Base-by-base conservation (phyloP, 2,888 invertebrate genomes). In the Lumbricus terrestris region DNA sequence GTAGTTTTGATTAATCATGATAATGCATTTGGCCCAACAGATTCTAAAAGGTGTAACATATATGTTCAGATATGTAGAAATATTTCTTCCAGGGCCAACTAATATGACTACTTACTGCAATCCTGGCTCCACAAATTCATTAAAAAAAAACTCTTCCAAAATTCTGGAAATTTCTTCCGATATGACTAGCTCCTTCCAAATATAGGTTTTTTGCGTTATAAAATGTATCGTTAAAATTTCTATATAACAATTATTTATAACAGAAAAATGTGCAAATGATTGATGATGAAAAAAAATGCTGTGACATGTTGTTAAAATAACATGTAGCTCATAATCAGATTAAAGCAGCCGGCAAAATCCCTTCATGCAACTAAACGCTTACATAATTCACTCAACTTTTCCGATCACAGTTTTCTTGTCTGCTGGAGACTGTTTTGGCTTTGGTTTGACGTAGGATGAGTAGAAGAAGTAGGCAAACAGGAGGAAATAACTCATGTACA, bases 391-490 rank as follows among this genome's bases (percentile, higher is more conserved):
- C 37, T 38, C 38, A 5, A 8, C 88, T 47, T 88, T 38, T 29
- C 38, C 38, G n/a, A 11, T 47, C 88, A 15, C 88, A 88, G 38
- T 40, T 47, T 47, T 20, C 88, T 40, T 18, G 20, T 34, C 40
- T 40, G 18, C 40, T 69, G 69, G 69, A 29, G n/a, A 29, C 69
- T 6, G 29, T 82, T 37, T 37, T n/a, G 23, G 38, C 69, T 91
- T 91, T 37, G 90, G 85, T 35, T 83, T 89, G 40, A 92, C 29
- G 90, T 95, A 95, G 33, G 94, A 92, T 88, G 93, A 93, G 90
- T 94, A 95, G 92, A 95, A 95, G 93, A 95, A 95, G 90, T 95
- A 93, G 37, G 94, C 93, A 92, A 95, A 95, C 83, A 95, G 93
- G 33, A 94, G 90, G 90, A 95, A 94, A 92, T 95, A 95, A 91